Percentiles rank a stretch among this genome's conserved stretches.
phyloP scores from a whole-genome alignment of 2,888 invertebrate species.

The Conops quadrifasciatus region DNA sequence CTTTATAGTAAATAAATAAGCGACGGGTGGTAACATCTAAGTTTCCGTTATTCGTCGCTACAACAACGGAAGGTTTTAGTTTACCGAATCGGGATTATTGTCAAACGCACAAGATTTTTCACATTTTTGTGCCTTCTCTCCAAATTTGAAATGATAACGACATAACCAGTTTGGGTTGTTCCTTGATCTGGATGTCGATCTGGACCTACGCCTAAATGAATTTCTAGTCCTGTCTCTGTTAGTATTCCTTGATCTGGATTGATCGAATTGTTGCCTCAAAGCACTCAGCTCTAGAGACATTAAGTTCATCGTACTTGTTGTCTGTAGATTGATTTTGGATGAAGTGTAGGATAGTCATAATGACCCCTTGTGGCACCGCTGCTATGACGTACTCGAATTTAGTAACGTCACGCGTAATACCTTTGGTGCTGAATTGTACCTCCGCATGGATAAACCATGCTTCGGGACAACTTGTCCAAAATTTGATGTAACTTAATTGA shows the following conservation, averaged over 20 bases:
- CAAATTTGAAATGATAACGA: conserved; percentile 40
- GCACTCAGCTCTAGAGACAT: no score
- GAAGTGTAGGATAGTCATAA: not conserved
- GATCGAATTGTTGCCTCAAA: no score
- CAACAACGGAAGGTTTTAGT: not conserved
- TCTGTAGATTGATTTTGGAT: not conserved
- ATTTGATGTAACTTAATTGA: conserved; percentile 31
- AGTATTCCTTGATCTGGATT: no score
- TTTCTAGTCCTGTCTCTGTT: no score
- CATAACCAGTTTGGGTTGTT: conserved; percentile 11
- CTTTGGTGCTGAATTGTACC: conserved; percentile 31
- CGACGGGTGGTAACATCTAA: not conserved
- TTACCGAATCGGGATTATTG: no score
- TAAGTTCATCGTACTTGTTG: not conserved
- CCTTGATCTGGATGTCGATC: no score
- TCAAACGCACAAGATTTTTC: conserved; percentile 20
- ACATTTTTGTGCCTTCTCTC: conserved; percentile 37
- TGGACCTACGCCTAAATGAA: no score
- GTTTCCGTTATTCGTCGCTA: not conserved
- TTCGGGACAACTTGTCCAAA: conserved; percentile 34
- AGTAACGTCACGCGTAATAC: conserved; percentile 14
- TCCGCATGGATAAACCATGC: conserved; percentile 35
- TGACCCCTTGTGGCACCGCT: not conserved
- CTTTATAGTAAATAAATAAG: not conserved
- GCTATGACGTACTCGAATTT: conserved; percentile 18